Evolutionary conservation across 2,113 vertebrate genomes (phyloP).

Genomic region (Gavia stellata): DNA sequence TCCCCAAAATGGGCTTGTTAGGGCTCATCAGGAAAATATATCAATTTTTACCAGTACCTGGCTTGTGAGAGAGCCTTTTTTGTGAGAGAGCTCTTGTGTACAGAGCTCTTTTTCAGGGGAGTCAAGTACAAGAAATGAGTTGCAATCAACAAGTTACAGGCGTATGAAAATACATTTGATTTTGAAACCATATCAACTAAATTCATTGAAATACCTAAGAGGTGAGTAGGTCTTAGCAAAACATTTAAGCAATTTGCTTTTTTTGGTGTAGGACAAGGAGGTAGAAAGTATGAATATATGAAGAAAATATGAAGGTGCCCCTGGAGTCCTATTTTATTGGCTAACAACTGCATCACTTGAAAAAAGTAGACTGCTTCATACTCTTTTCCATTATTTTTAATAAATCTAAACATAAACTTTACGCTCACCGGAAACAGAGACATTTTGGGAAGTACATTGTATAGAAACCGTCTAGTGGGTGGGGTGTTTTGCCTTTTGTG

Average conservation of each 20-base stretch:
- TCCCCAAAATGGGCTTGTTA: not conserved
- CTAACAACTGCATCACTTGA: not conserved
- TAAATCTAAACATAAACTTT: not conserved
- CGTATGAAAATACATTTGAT: not conserved
- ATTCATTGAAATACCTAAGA: not conserved
- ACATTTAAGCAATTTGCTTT: not conserved
- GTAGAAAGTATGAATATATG: not conserved
- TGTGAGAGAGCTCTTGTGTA: too few relatives aligned
- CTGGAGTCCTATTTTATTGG: not conserved
- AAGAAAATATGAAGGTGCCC: not conserved
- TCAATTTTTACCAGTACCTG: not conserved
- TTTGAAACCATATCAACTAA: not conserved
- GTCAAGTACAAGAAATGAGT: not conserved
- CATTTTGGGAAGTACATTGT: not conserved
- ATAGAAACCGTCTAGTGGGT: not conserved
- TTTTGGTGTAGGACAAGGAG: not conserved
- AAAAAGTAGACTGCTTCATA: not conserved
- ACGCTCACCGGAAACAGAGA: not conserved
- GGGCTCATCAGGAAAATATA: not conserved
- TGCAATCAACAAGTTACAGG: not conserved
- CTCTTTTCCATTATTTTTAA: not conserved
- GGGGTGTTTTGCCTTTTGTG: not conserved
- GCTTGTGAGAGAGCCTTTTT: not conserved
- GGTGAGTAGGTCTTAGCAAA: not conserved
- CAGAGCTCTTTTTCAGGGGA: not conserved